Evolutionary conservation across 2,888 invertebrate species (phyloP), one percentile per base, ranked within the genome.

Genomic region (Erebia ligea): DNA sequence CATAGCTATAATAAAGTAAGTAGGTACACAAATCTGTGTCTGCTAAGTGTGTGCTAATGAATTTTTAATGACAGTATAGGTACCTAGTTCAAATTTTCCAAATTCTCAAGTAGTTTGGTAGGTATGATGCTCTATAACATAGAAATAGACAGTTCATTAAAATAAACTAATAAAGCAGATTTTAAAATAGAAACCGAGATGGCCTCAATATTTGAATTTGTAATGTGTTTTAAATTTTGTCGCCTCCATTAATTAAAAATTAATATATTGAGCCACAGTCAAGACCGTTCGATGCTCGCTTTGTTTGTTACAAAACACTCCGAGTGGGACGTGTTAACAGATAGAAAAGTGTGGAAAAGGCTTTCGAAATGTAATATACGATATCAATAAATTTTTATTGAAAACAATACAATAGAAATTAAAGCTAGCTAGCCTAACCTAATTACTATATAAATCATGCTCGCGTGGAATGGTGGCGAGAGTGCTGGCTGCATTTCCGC

Each of bases 201-300:
- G 77, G 58, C 76, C 75, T 71, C 71, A 67, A 76, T 74, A 67
- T 58, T 66, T 67, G n/a, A 64, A 73, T 73, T 71, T 67, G 68
- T 69, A 74, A 69, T 73, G 56, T 62, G 58, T 70, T 74, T 76
- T 70, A 75, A 73, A 70, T 68, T 45, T 73, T 71, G 64, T 68
- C 69, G 59, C 58, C 52, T 68, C 61, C 34, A 70, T 70, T 76
- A 76, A 76, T 74, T 71, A 72, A 74, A 76, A 78, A 76, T 76
- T 75, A 75, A 78, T 78, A 78, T 17, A n/a, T 52, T 70, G 70
- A 75, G 57, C 63, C 69, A 64, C 56, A 67, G 13, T 50, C 54
- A 48, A 54, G 54, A 52, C 45, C 34, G 52, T 11, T 17, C 52
- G 69, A 25, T 62, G 61, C 42, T 69, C 52, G 63, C 58, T 68